Base-by-base conservation (phyloP, 2,888 invertebrate genomes). In the Pristionchus maxplancki region DNA sequence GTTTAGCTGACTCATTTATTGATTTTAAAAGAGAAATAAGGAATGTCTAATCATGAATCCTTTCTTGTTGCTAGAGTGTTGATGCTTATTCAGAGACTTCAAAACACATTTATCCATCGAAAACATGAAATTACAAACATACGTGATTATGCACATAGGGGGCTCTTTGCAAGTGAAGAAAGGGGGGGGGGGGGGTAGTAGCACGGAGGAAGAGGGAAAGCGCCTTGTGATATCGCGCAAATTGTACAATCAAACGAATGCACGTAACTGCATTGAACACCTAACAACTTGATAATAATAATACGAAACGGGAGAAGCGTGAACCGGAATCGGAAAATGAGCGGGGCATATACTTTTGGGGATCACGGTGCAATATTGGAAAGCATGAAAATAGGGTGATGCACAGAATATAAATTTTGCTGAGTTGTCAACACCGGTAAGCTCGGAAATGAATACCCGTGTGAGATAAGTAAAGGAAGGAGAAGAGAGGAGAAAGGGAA, bases 81-180 rank as follows among this genome's bases (percentile, higher is more conserved):
- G n/a, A n/a, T n/a, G n/a, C n/a, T n/a, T n/a, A n/a, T n/a, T n/a
- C n/a, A n/a, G n/a, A n/a, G n/a, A n/a, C n/a, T n/a, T n/a, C n/a
- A n/a, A n/a, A 37, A 71, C 15, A 20, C 20, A 71, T 71, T 71
- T 71, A 71, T 71, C 37, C 20, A 71, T 40, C 37, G 37, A 37
- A 37, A 71, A 71, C 71, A 37, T 34, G n/a, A 48, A 78, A 78
- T 78, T 78, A 78, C 78, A 78, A 78, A 78, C 78, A 78, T 78
- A 78, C 24, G 78, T 78, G 78, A 78, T 78, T 78, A 78, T 78
- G 78, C 78, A 40, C 44, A 24, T 0, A 37, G 15, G 9, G 28
- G 40, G 37, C 44, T 78, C 44, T 48, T 78, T 78, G 78, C 78
- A 78, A 78, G 78, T 78, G 78, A 78, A 78, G n/a, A 17, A 58